Evolutionary conservation across 2,888 invertebrate species (phyloP).

Genomic region (Scaptodrosophila latifasciaeformis): DNA sequence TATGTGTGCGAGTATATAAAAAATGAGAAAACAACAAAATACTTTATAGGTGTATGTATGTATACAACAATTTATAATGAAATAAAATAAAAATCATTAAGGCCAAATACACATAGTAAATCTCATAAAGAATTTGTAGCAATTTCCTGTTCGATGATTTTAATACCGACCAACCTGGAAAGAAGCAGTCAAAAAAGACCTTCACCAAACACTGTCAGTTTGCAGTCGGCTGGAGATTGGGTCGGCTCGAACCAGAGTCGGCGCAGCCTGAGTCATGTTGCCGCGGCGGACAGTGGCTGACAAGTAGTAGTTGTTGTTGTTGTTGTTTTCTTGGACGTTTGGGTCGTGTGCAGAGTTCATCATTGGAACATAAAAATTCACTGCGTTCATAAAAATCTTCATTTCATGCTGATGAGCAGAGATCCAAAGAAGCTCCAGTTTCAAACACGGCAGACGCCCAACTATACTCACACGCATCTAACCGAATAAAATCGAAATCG

Average conservation of each 20-base stretch:
- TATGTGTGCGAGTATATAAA: constrained; percentile 10
- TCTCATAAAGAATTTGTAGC: constrained; percentile 66
- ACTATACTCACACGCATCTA: constrained; percentile 27
- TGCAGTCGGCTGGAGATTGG: background rate
- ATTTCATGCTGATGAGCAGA: constrained; percentile 65
- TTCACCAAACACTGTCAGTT: constrained; percentile 29
- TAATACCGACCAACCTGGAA: constrained; percentile 45
- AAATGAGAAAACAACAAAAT: background rate
- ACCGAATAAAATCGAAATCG: constrained; percentile 55
- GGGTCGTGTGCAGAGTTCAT: constrained; percentile 66
- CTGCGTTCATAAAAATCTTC: constrained; percentile 69
- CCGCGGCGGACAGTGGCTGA: constrained; percentile 27
- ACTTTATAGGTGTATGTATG: background rate
- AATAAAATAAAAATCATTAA: constrained; percentile 67
- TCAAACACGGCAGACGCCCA: constrained; percentile 36
- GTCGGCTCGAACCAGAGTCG: constrained; percentile 17
- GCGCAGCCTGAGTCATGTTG: constrained; percentile 49
- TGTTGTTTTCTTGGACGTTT: background rate
- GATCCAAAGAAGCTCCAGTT: constrained; percentile 50
- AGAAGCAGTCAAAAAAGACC: constrained; percentile 31
- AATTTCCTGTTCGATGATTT: constrained; percentile 69
- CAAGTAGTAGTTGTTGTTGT: background rate
- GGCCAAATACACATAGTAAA: constrained; percentile 63
- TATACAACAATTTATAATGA: constrained; percentile 33
- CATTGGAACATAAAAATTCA: constrained; percentile 67